Evolutionary conservation across 2,113 vertebrate genomes (phyloP).

Genomic region (Campylorhamphus procurvoides): DNA sequence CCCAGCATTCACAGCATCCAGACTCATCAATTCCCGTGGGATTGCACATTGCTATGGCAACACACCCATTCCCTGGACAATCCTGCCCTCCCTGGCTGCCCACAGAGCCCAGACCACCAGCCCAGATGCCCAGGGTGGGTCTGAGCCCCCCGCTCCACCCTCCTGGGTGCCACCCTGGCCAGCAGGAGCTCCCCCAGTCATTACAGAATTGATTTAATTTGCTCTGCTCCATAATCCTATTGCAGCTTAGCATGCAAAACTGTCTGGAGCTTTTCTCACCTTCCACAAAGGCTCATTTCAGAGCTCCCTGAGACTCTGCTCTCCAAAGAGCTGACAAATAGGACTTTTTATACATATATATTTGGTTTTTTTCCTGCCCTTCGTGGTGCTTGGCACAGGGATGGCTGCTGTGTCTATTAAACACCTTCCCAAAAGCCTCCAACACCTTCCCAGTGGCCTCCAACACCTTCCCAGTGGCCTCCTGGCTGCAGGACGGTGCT

Average conservation of each 20-base stretch:
- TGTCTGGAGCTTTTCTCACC: conserved; percentile 35
- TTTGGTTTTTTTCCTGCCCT: neutral
- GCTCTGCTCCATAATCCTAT: conserved; percentile 52
- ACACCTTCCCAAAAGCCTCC: too few relatives aligned
- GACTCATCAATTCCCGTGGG: neutral
- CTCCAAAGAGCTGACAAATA: neutral
- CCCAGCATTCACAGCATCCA: neutral
- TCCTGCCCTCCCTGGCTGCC: neutral
- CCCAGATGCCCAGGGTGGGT: accelerated
- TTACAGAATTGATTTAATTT: conserved; percentile 35
- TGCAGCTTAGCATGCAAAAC: neutral
- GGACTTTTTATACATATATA: neutral
- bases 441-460: too few relatives aligned
- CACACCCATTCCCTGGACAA: accelerated
- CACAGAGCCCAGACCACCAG: neutral
- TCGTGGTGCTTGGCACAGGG: neutral
- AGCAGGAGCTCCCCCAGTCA: neutral
- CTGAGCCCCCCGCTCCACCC: neutral
- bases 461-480: neutral
- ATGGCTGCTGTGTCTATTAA: accelerated
- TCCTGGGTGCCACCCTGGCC: accelerated
- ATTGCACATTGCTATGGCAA: neutral
- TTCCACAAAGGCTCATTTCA: neutral
- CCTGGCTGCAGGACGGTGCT: neutral
- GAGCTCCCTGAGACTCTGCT: neutral